Evolutionary conservation across 2,113 vertebrate species (phyloP).

Genomic region (Bucco capensis): DNA sequence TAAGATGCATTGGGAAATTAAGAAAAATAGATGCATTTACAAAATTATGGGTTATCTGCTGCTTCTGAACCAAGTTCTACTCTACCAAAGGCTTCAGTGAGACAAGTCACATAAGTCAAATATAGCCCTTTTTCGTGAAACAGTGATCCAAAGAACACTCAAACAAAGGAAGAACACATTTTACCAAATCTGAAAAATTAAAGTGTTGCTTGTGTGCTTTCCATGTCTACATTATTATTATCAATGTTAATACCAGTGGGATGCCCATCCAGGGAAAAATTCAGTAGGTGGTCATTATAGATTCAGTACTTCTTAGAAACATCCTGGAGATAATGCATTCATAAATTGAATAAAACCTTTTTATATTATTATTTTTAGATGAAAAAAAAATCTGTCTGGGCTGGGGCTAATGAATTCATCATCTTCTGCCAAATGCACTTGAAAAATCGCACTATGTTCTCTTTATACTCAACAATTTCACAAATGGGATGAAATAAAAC

Average conservation of each 20-base stretch:
- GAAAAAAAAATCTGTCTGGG: background rate
- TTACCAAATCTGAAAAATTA: conserved; percentile 20
- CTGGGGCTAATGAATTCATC: conserved; percentile 34
- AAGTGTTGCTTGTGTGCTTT: conserved; percentile 5
- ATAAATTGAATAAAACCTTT: background rate
- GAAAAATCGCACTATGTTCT: conserved; percentile 16
- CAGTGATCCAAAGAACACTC: background rate
- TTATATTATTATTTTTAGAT: conserved; percentile 38
- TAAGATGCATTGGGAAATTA: background rate
- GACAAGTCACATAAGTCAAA: conserved; percentile 4
- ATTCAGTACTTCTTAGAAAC: conserved; percentile 30
- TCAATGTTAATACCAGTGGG: conserved; percentile 15
- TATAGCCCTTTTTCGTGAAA: background rate
- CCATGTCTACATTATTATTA: background rate
- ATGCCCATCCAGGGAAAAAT: conserved; percentile 8
- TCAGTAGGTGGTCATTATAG: conserved; percentile 9
- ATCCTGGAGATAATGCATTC: background rate
- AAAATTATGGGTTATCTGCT: background rate
- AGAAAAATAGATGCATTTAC: background rate
- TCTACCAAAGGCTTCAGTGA: conserved; percentile 18
- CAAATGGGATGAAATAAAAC: background rate
- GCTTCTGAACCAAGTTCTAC: background rate
- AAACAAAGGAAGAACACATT: background rate
- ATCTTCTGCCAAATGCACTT: conserved; percentile 1
- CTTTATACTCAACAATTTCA: background rate